Base-by-base conservation (phyloP, 2,888 invertebrate genomes). In the Harpalus rubripes region DNA sequence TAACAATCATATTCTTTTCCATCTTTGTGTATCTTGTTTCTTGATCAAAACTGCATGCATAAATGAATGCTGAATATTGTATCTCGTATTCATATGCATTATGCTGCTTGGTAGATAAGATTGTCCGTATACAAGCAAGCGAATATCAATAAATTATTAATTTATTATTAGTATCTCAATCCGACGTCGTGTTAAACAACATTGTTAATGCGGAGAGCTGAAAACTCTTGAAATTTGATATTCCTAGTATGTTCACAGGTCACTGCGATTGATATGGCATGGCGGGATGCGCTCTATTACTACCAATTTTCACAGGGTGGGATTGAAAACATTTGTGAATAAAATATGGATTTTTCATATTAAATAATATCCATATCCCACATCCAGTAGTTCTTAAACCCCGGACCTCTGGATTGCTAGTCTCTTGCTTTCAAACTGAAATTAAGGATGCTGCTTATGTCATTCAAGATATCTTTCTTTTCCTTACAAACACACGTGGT, bases 141-240 rank as follows among this genome's bases (percentile, higher is more conserved):
- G 44, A 74, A 44, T 74, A 74, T 74, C 56, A 58, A 79, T 79
- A 79, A 79, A 59, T 58, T 61, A 79, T 59, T 32, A 82, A 82
- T 82, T 82, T 82, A 68, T 58, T 68, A 82, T 82, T 72, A 58
- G 72, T 56, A 82, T 72, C 68, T 68, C 26, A 68, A 82, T 68
- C 68, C 12, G 52, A 58, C 32, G 56, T 56, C 72, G 8, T 58
- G 82, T 82, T 72, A 82, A 82, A 82, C 82, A 72, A 82, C 32
- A 58, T 68, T 72, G 65, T 82, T 82, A 82, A 82, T 82, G 82
- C 22, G 22, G 68, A 68, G 26, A 63, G 22, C 78, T 56, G 52
- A 65, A 81, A 81, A 81, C 65, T 52, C 12, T 72, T 32, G 82
- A 82, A 82, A 82, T 72, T 82, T 82, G 82, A 82, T 82, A 72